Percentiles rank a stretch among this genome's conserved stretches.
Evolutionary conservation across 2,888 invertebrate genomes (phyloP).

Genomic region (Pammene aurita): DNA sequence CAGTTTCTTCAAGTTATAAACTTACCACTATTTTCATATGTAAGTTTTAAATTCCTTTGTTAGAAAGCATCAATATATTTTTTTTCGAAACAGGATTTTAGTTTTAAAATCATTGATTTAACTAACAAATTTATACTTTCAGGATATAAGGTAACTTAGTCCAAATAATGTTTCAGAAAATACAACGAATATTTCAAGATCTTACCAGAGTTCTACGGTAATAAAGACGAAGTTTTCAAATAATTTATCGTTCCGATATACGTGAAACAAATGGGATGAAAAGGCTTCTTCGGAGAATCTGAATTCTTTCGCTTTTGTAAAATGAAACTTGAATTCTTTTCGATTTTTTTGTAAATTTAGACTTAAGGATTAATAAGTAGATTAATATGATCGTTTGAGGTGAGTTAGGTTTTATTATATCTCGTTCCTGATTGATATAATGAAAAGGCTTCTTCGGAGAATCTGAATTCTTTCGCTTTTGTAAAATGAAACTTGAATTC

Average conservation of each 20-base stretch:
- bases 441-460: neutral
- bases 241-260: conserved; percentile 20
- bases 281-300: conserved; percentile 1
- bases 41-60: too few species aligned
- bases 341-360: neutral
- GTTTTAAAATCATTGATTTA: too few species aligned
- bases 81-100: too few species aligned
- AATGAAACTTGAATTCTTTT: conserved; percentile 5
- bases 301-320: conserved; percentile 1
- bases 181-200: conserved; percentile 18
- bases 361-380: conserved; percentile 17
- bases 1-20: too few species aligned
- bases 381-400: neutral
- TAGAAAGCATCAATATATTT: too few species aligned
- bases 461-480: neutral
- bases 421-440: neutral
- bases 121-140: too few species aligned
- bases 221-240: conserved; percentile 19
- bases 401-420: neutral
- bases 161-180: neutral
- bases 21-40: too few species aligned
- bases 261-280: conserved; percentile 20
- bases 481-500: conserved; percentile 11
- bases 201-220: conserved; percentile 2
- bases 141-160: too few species aligned